Base-by-base conservation (phyloP, 2,113 vertebrate genomes). In the Mormyrus iriodes region DNA sequence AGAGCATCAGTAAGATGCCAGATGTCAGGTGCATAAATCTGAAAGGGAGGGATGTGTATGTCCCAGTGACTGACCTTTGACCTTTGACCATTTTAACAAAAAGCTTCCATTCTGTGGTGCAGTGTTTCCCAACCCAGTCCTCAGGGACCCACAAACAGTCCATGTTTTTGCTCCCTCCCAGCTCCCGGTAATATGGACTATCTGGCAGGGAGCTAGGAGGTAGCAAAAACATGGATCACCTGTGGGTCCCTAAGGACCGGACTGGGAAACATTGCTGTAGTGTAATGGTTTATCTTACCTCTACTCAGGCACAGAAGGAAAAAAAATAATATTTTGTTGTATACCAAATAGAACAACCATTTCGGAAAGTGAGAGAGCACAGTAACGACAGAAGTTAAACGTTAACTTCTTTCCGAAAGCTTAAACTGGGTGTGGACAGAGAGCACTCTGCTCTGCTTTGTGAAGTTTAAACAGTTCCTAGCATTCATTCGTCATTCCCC, bases 391-490 rank as follows among this genome's bases (percentile, higher is more conserved):
- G 17, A 42, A 35, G 73, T 79, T 79, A 79, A 79, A 79, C 35
- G 73, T 19, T 79, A 79, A 79, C 73, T 79, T 42, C 15, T 39
- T 27, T 42, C 73, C 73, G 17, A 79, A 79, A 21, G 44, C 3
- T 7, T 44, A 84, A 48, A 84, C 82, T 84, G 44, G 42, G 44
- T 48, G 44, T n/a, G 44, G 82, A 84, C 6, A 27, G 42, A 24
- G 21, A 21, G 42, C 42, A 19, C 82, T 84, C 39, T 24, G 44
- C 48, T n/a, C n/a, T n/a, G 82, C 82, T 84, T 46, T 88, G 55
- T 88, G 86, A 69, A 88, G 42, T 88, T 42, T 65, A 61, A 65
- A 87, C 53, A 39, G 58, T 88, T 44, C n/a, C 52, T 61, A 61
- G 35, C 52, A 58, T 39, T 58, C 39, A 88, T 88, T 88, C 42